These are phyloP conservation scores for Tipula helvola DNA, from an alignment of 2,888 invertebrate genomes.

Conservation along the genomic window DNA sequence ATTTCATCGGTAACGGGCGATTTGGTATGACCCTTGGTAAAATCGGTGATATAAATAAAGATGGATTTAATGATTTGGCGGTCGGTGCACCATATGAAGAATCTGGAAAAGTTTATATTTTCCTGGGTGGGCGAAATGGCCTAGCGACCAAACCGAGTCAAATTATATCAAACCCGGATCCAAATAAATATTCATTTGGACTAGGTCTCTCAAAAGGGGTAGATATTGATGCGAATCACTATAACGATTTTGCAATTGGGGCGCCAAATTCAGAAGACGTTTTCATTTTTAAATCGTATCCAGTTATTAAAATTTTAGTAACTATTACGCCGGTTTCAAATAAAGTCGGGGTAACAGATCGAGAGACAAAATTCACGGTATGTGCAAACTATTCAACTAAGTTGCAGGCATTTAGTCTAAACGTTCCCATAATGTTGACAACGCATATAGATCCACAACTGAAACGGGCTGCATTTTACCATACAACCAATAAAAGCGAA, in stretches of 20 bases:
- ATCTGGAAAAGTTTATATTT: slow-evolving; percentile 51
- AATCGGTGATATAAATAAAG: slow-evolving; percentile 44
- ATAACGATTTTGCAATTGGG: slow-evolving; percentile 36
- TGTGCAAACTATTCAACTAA: not conserved
- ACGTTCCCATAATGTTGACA: not conserved
- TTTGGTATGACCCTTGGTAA: slow-evolving; percentile 13
- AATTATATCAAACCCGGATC: slow-evolving; percentile 28
- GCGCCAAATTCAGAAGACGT: slow-evolving; percentile 31
- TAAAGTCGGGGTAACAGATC: not conserved
- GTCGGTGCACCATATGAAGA: slow-evolving; percentile 67
- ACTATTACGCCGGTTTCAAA: not conserved
- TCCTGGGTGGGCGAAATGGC: slow-evolving; percentile 35
- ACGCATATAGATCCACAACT: not conserved
- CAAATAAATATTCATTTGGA: slow-evolving; percentile 22
- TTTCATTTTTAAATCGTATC: slow-evolving; percentile 23
- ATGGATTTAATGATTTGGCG: slow-evolving; percentile 44
- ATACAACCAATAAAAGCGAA: not conserved
- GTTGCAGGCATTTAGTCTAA: not conserved
- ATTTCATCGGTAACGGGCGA: not conserved
- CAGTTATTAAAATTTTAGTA: slow-evolving; percentile 18
- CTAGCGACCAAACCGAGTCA: slow-evolving; percentile 32
- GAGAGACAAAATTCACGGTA: not conserved
- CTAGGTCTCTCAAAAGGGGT: slow-evolving; percentile 35
- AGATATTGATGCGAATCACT: slow-evolving; percentile 35
- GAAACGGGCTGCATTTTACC: not conserved